These are phyloP conservation scores for Desmodus rotundus DNA, from an alignment of 2,113 vertebrate genomes.

Conservation along the genomic window DNA sequence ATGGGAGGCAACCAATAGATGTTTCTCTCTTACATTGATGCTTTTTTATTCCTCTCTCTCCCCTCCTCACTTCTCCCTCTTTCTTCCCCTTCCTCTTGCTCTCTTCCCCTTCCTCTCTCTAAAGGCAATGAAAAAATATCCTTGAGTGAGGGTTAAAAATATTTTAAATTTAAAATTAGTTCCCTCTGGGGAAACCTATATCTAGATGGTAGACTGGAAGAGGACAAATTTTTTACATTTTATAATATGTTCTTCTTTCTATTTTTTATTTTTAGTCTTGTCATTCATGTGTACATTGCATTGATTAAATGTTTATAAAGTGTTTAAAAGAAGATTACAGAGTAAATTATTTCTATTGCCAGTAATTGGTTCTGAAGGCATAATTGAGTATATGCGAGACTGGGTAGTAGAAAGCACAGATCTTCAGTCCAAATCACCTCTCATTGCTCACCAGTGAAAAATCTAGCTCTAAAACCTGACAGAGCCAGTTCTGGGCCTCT, in stretches of 20 bases:
- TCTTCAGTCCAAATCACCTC: not conserved
- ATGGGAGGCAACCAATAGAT: too few species aligned
- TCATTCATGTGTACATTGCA: not conserved
- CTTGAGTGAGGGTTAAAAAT: too few species aligned
- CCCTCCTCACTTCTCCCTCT: too few species aligned
- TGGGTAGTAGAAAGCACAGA: not conserved
- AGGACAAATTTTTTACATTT: not conserved
- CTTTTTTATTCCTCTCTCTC: too few species aligned
- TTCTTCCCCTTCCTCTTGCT: too few species aligned
- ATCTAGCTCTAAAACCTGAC: not conserved
- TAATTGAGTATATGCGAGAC: not conserved
- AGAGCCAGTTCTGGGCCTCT: not conserved
- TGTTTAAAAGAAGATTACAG: not conserved
- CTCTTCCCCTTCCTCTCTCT: too few species aligned
- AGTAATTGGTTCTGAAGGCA: not conserved
- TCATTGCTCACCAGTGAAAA: not conserved
- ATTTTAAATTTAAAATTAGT: not conserved
- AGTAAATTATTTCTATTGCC: not conserved
- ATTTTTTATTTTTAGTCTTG: not conserved
- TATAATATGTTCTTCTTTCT: not conserved
- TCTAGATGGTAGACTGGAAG: not conserved
- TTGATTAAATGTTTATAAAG: not conserved
- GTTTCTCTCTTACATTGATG: too few species aligned
- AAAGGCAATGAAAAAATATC: too few species aligned
- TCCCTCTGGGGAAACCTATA: not conserved